phyloP scores from a whole-genome alignment of 2,113 vertebrate genomes.

The Bos javanicus region DNA sequence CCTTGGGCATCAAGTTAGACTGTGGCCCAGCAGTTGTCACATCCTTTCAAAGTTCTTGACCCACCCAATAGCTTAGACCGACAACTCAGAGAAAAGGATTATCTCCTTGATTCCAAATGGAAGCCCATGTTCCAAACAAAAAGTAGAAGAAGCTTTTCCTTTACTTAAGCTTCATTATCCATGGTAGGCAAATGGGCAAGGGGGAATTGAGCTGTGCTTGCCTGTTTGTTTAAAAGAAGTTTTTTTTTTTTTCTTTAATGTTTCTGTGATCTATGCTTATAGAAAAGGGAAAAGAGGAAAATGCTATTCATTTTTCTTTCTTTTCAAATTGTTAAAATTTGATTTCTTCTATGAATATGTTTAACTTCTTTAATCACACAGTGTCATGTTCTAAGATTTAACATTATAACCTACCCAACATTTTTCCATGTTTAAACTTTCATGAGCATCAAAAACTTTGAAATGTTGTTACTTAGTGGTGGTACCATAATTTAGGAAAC shows the following conservation, averaged over 20 bases:
- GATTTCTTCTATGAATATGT: background rate
- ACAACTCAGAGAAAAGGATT: background rate
- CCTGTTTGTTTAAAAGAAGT: background rate
- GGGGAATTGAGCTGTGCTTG: background rate
- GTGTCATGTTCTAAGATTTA: background rate
- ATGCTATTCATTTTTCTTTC: background rate
- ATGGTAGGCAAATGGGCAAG: no score
- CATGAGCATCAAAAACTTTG: background rate
- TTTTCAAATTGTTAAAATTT: background rate
- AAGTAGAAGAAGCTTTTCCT: background rate
- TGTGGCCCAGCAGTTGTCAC: background rate
- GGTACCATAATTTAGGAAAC: background rate
- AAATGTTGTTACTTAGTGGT: background rate
- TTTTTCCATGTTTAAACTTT: background rate
- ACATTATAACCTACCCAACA: background rate
- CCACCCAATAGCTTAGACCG: background rate
- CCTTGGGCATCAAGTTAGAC: background rate
- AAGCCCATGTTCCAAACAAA: background rate
- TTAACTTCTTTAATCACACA: background rate
- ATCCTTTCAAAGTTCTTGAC: background rate
- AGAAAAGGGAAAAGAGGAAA: background rate
- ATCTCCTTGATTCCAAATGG: background rate
- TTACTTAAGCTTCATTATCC: background rate
- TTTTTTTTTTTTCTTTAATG: background rate
- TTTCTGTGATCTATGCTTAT: background rate